These are phyloP conservation scores for Gymnodraco acuticeps DNA, from an alignment of 2,797 vertebrate genomes.

Conservation along the genomic window DNA sequence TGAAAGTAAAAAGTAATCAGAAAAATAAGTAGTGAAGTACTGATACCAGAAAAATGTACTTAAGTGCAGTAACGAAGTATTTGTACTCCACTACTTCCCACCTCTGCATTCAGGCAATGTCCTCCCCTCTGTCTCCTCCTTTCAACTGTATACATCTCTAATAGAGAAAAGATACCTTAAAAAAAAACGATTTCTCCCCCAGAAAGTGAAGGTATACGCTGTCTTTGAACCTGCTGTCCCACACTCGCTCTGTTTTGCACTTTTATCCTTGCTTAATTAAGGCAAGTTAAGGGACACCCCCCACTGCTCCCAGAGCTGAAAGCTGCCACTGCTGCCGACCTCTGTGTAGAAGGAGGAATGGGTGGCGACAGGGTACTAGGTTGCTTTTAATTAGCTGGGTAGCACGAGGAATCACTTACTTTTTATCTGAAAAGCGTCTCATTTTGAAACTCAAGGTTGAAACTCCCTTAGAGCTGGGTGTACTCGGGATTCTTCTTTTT, in stretches of 20 bases:
- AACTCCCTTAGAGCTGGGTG: not conserved
- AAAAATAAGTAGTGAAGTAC: too few species aligned
- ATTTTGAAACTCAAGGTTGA: slow-evolving; percentile 39
- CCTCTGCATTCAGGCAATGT: too few species aligned
- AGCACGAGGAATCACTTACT: not conserved
- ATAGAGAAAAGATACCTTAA: too few species aligned
- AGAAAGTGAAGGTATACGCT: not conserved
- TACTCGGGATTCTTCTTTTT: slow-evolving; percentile 1
- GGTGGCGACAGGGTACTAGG: slow-evolving; percentile 34
- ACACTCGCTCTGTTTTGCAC: slow-evolving; percentile 24
- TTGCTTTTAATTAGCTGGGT: slow-evolving; percentile 65
- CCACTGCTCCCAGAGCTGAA: slow-evolving; percentile 44
- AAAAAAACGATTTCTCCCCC: not conserved
- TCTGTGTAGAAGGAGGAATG: slow-evolving; percentile 36
- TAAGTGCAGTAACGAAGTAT: too few species aligned
- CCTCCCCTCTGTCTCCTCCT: too few species aligned
- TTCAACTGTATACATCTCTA: too few species aligned
- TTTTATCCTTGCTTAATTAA: slow-evolving; percentile 69
- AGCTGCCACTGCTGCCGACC: slow-evolving; percentile 61
- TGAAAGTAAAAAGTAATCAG: too few species aligned
- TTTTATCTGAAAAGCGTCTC: not conserved
- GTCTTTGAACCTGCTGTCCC: slow-evolving; percentile 23
- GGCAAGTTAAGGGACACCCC: slow-evolving; percentile 59
- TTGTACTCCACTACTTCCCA: too few species aligned
- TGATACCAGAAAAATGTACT: too few species aligned